These are phyloP conservation scores for Pogoniulus pusillus DNA, from an alignment of 2,797 vertebrate species.

Conservation along the genomic window DNA sequence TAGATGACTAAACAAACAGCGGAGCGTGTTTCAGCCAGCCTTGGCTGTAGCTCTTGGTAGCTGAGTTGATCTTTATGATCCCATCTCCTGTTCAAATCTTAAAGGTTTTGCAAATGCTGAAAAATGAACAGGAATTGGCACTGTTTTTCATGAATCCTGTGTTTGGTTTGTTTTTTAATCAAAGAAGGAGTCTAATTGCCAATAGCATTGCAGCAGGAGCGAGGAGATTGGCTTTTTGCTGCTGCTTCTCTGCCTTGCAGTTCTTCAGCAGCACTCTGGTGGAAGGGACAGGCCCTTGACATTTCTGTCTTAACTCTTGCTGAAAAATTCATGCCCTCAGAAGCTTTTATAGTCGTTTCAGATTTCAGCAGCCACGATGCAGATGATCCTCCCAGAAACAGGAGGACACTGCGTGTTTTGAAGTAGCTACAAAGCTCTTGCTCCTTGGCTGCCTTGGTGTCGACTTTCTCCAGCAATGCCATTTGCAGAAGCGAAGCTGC, in stretches of 20 bases:
- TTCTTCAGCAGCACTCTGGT: not conserved
- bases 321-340: conserved; percentile 37
- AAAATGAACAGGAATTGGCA: not conserved
- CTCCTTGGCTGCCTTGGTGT: not conserved
- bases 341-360: conserved; percentile 37
- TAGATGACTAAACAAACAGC: not conserved
- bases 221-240: not conserved
- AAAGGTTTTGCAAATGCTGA: not conserved
- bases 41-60: not conserved
- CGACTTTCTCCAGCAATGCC: not conserved
- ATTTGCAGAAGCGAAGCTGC: not conserved
- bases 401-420: not conserved
- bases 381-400: not conserved
- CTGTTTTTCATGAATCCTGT: not conserved
- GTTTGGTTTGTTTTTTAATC: not conserved
- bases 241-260: no score
- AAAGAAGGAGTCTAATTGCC: not conserved
- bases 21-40: not conserved
- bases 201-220: no score
- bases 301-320: conserved; percentile 24
- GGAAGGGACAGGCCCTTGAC: conserved; percentile 45
- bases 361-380: not conserved
- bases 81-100: not conserved
- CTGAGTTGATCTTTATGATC: not conserved
- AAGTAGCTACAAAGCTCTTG: not conserved